Evolutionary conservation across 2,797 vertebrate genomes (phyloP).

Genomic region (Ficedula albicollis): DNA sequence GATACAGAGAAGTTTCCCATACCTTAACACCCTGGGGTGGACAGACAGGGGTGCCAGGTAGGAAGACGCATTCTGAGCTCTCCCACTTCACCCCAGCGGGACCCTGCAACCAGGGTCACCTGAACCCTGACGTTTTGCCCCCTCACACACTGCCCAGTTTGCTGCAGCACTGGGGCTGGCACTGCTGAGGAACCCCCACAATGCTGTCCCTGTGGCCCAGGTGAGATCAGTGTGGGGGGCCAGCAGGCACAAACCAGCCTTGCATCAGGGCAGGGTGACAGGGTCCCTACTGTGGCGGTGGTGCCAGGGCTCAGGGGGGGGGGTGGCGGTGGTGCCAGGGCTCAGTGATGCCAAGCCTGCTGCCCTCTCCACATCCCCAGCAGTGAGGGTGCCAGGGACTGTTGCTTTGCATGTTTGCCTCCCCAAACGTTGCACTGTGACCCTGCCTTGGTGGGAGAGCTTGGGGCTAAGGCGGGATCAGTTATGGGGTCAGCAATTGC

Average conservation of each 20-base stretch:
- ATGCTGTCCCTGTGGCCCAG: not conserved
- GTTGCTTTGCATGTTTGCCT: not conserved
- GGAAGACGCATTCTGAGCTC: not conserved
- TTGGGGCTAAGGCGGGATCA: not conserved
- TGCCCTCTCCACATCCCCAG: not conserved
- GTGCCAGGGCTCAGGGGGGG: not conserved
- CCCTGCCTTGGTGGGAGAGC: not conserved
- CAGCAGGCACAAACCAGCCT: rapidly evolving
- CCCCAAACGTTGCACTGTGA: not conserved
- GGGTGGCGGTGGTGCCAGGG: not conserved
- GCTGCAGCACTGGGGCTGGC: rapidly evolving
- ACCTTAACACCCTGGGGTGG: not conserved
- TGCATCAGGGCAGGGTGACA: rapidly evolving
- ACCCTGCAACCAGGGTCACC: rapidly evolving
- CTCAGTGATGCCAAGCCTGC: not conserved
- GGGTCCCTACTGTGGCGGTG: not conserved
- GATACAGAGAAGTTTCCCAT: not conserved
- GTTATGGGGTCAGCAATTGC: not conserved
- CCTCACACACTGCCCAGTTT: rapidly evolving
- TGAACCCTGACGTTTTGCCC: not conserved
- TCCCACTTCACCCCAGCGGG: not conserved
- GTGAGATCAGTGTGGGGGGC: not conserved
- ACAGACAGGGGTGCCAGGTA: not conserved
- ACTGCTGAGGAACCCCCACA: not conserved
- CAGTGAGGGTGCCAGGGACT: no score